Evolutionary conservation across 2,113 vertebrate species (phyloP).

Genomic region (Plotosus lineatus): DNA sequence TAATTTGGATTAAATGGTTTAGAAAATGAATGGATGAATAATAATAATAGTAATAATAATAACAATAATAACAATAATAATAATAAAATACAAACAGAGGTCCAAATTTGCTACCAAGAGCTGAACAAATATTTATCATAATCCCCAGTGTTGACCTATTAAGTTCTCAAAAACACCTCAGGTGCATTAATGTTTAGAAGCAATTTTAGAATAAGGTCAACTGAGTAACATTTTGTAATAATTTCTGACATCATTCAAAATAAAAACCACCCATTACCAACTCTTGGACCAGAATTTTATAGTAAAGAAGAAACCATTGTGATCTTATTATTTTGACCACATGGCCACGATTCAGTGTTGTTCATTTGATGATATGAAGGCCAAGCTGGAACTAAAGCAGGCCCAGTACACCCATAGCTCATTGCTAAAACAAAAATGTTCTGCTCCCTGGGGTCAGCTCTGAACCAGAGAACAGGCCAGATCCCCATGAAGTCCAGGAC

Average conservation of each 20-base stretch:
- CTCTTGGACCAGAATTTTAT: neutral
- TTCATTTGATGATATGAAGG: conserved; percentile 18
- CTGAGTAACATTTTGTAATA: neutral
- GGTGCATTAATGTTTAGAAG: neutral
- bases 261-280: neutral
- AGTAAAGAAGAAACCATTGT: conserved; percentile 3
- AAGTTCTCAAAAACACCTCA: neutral
- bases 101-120: neutral
- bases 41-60: too few species aligned
- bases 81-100: neutral
- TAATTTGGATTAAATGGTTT: too few species aligned
- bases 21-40: too few species aligned
- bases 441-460: conserved; percentile 20
- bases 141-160: neutral
- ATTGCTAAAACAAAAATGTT: conserved; percentile 31
- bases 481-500: conserved; percentile 55
- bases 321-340: neutral
- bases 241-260: neutral
- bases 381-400: conserved; percentile 22
- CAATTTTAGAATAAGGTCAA: neutral
- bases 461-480: conserved; percentile 45
- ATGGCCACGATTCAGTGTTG: conserved; percentile 26
- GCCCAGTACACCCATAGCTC: conserved; percentile 31
- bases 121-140: neutral
- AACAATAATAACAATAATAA: too few species aligned